These are phyloP conservation scores for Lepus timidus DNA, from an alignment of 2,113 vertebrate species.

Conservation along the genomic window DNA sequence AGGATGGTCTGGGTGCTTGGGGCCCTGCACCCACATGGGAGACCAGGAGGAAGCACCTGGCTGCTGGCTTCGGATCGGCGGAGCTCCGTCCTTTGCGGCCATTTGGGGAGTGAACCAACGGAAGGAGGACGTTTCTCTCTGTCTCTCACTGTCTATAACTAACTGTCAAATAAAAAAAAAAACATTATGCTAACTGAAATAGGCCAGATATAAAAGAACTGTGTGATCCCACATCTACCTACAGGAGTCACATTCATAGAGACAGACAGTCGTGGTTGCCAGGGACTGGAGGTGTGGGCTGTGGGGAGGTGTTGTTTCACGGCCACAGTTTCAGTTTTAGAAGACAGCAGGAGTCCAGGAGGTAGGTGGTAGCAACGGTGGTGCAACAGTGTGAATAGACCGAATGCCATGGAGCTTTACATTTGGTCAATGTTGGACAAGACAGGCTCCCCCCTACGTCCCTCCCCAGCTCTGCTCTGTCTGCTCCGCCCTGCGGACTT, in stretches of 20 bases:
- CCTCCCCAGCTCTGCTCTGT: neutral
- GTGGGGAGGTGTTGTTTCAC: neutral
- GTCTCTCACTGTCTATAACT: no score
- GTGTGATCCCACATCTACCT: neutral
- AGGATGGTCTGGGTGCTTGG: no score
- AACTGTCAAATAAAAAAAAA: no score
- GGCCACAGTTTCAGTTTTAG: neutral
- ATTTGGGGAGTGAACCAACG: no score
- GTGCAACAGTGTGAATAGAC: neutral
- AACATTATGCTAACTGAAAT: neutral
- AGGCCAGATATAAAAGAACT: neutral
- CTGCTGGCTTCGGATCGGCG: no score
- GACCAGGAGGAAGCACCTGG: no score
- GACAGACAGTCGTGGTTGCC: neutral
- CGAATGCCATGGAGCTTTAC: neutral
- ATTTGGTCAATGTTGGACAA: neutral
- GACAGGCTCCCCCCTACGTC: neutral
- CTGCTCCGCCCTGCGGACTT: fast-evolving
- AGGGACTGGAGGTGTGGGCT: neutral
- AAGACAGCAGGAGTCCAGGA: neutral
- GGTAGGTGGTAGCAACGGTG: neutral
- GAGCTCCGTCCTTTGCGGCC: no score
- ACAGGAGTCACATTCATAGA: neutral
- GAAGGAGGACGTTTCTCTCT: no score
- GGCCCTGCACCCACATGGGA: no score